phyloP scores from a whole-genome alignment of 1,140 invertebrate species.

The Drosophila sproati region DNA sequence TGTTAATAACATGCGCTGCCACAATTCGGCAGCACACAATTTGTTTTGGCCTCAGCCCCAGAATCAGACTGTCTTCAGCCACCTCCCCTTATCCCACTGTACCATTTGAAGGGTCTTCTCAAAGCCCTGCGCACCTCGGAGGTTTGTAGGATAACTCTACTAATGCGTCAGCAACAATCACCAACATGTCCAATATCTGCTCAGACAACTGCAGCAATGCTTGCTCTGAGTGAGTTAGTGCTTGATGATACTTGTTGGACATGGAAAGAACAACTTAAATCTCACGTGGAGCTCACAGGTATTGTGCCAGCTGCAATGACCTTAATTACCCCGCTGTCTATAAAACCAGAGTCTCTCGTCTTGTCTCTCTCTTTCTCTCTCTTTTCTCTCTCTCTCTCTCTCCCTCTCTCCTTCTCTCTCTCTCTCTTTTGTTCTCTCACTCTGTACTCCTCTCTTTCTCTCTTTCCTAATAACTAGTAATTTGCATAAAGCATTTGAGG shows the following conservation, averaged over 20 bases:
- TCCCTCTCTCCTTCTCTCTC: too few species aligned
- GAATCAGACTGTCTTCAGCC: neutral
- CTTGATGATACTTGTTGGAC: conserved; percentile 20
- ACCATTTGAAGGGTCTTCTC: neutral
- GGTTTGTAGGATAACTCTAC: neutral
- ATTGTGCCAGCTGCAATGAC: conserved; percentile 47
- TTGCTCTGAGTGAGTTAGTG: neutral
- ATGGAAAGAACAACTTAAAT: conserved; percentile 56
- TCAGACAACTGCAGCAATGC: conserved; percentile 54
- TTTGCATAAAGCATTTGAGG: too few species aligned
- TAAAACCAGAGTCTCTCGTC: too few species aligned
- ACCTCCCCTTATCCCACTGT: neutral
- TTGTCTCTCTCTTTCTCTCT: too few species aligned
- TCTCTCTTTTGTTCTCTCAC: too few species aligned
- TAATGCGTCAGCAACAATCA: neutral
- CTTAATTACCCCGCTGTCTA: conserved; percentile 62
- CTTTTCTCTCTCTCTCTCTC: too few species aligned
- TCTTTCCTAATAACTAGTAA: too few species aligned
- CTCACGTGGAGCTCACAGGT: neutral
- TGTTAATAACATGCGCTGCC: conserved; percentile 58
- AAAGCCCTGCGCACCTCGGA: too few species aligned
- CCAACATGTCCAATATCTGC: conserved; percentile 57
- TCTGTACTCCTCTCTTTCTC: too few species aligned
- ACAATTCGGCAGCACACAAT: conserved; percentile 24
- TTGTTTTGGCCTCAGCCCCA: neutral